Base-by-base conservation (phyloP, 1,140 invertebrate species). In the Trissolcus basalis region DNA sequence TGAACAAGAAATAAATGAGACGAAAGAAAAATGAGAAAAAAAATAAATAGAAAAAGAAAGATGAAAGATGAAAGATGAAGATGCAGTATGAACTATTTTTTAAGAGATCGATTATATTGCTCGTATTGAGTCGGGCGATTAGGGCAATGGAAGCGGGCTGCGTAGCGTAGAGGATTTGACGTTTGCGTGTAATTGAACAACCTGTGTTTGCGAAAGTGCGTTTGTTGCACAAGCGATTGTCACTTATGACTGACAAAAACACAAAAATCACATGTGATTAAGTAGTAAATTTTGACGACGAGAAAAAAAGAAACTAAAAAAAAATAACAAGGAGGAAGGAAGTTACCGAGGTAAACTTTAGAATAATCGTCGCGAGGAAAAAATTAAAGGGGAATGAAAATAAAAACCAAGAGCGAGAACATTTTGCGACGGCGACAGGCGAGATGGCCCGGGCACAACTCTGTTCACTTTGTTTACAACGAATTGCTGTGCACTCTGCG, bases 271-370 rank as follows among this genome's bases (percentile, higher is more conserved):
- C 76, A 84, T 87, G 85, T 86, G 85, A 86, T 85, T 76, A 85
- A 83, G 19, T 85, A 86, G 84, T 83, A 78, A 86, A 85, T 87
- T 87, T 86, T 82, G 83, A 86, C 84, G 83, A 81, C 82, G 84
- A 85, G 81, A 85, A 82, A 85, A 86, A 77, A n/a, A n/a, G n/a
- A n/a, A 86, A 84, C 78, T 84, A 83, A 85, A 79, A 72, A 81
- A 48, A 53, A 79, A 68, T 3, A 27, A 27, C 19, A 27, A 27
- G 19, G 6, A 27, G 1, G 1, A 3, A 6, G 2, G 19, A 27
- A 27, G 19, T 27, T 27, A 27, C 19, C 19, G 19, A 27, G 19
- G n/a, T n/a, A n/a, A n/a, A 27, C 19, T 27, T 27, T 27, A 27
- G 19, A 27, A 27, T 1, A n/a, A n/a, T n/a, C n/a, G n/a, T n/a